These are phyloP conservation scores for Cacatua alba DNA, from an alignment of 2,113 vertebrate species.

Conservation along the genomic window DNA sequence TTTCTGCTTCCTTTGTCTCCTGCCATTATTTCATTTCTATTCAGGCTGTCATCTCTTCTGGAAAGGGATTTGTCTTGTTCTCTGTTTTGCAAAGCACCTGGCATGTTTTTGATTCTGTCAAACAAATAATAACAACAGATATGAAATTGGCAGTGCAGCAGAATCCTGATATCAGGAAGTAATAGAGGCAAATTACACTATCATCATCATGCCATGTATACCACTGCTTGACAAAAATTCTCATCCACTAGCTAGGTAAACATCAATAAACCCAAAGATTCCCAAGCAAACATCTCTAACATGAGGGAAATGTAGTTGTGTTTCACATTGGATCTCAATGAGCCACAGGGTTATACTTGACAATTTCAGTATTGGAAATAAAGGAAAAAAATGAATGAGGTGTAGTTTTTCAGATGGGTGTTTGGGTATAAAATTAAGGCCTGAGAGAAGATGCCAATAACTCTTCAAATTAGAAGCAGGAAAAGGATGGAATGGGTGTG, in stretches of 20 bases:
- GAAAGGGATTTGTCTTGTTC: slow-evolving; percentile 67
- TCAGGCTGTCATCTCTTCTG: slow-evolving; percentile 68
- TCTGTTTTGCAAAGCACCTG: slow-evolving; percentile 70
- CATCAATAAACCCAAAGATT: slow-evolving; percentile 17
- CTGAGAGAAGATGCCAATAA: not conserved
- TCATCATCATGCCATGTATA: slow-evolving; percentile 50
- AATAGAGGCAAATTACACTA: slow-evolving; percentile 62
- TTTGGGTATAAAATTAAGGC: not conserved
- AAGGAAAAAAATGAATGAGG: slow-evolving; percentile 28
- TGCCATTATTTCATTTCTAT: slow-evolving; percentile 69
- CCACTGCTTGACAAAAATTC: slow-evolving; percentile 21
- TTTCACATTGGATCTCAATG: not conserved
- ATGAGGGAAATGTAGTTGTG: not conserved
- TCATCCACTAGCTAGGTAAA: slow-evolving; percentile 6
- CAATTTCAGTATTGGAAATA: not conserved
- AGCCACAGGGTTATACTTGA: not conserved
- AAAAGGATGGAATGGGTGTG: not conserved
- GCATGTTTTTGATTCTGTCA: slow-evolving; percentile 72
- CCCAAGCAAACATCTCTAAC: slow-evolving; percentile 4
- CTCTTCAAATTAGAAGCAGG: not conserved
- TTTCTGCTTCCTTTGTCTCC: slow-evolving; percentile 64
- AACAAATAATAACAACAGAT: slow-evolving; percentile 72
- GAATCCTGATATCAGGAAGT: slow-evolving; percentile 62
- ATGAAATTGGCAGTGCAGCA: slow-evolving; percentile 67
- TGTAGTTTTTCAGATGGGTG: not conserved